Percentiles rank a stretch among this genome's conserved stretches.
phyloP scores from a whole-genome alignment of 2,888 invertebrate genomes.

The Epistrophella euchroma region DNA sequence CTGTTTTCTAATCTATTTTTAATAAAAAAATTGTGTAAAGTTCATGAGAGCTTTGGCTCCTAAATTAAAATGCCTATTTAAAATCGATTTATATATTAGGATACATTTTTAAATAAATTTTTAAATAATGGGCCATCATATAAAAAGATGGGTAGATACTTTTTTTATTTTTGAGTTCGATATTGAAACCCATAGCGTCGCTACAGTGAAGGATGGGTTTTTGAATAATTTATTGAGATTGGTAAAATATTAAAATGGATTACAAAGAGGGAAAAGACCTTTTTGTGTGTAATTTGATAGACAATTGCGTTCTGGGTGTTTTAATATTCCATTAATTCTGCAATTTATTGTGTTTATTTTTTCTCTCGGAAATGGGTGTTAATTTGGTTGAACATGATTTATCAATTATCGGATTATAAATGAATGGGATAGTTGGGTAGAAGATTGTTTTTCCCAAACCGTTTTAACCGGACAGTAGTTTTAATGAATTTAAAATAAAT shows the following conservation, averaged over 20 bases:
- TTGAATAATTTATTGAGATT: slow-evolving; percentile 26
- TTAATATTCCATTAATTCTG: slow-evolving; percentile 43
- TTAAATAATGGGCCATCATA: not conserved
- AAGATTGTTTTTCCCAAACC: not conserved
- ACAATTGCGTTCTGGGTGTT: slow-evolving; percentile 21
- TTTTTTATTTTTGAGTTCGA: not conserved
- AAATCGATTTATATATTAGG: slow-evolving; percentile 26
- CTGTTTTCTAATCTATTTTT: not conserved
- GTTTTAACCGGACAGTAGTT: not conserved
- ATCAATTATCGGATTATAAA: slow-evolving; percentile 27
- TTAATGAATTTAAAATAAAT: not conserved
- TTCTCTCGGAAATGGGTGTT: not conserved
- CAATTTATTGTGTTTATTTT: slow-evolving; percentile 18
- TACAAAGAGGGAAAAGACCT: slow-evolving; percentile 20
- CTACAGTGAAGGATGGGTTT: not conserved
- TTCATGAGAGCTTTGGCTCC: not conserved
- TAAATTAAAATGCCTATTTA: slow-evolving; percentile 12
- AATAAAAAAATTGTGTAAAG: slow-evolving; percentile 8
- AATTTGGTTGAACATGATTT: slow-evolving; percentile 27
- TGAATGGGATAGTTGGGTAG: not conserved
- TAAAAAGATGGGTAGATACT: not conserved
- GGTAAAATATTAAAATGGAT: slow-evolving; percentile 28
- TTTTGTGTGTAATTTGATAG: slow-evolving; percentile 19
- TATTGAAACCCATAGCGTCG: slow-evolving; percentile 1
- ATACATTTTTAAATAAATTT: slow-evolving; percentile 12